Evolutionary conservation across 2,888 invertebrate genomes (phyloP), one percentile per base, ranked within the genome.

Genomic region (Diplolepis rosae): DNA sequence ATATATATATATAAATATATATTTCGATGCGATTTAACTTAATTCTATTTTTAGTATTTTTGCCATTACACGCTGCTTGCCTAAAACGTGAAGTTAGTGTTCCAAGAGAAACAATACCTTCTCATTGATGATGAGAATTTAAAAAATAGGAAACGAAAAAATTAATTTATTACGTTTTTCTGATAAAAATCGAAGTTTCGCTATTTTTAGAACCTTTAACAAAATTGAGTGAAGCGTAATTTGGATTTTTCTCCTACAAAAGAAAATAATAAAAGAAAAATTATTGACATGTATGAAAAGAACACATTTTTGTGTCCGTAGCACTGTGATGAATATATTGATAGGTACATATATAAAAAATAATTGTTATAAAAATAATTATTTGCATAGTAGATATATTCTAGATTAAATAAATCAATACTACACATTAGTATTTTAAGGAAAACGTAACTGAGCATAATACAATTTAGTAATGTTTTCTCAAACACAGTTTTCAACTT

Each of bases 281-380:
- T 66, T 70, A 76, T 54, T 66, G 73, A 76, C 65, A 72, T 69
- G 73, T 73, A 78, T 78, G 73, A 77, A 81, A 74, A 83, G 87
- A 88, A 88, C 87, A 88, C 88, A 87, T 85, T 87, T 84, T 87
- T 86, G 88, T 88, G 88, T 88, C 88, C 86, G 85, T 88, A 88
- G 88, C 86, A 88, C 88, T 88, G 88, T 88, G 88, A 88, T 88
- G 88, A 87, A 87, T 88, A 87, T 87, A 86, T 85, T 82, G 78
- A 84, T 85, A 82, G 82, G 79, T 70, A 77, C 80, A 81, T 77
- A 77, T 80, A 81, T 77, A 80, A 79, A 80, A 78, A 79, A 75
- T 73, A 75, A 79, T 76, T 70, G 77, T 79, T 80, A 78, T 74
- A 68, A 81, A 79, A 82, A 72, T 81, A 83, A 83, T 79, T 84